phyloP scores from a whole-genome alignment of 2,888 invertebrate genomes.

The Drosophila eohydei region DNA sequence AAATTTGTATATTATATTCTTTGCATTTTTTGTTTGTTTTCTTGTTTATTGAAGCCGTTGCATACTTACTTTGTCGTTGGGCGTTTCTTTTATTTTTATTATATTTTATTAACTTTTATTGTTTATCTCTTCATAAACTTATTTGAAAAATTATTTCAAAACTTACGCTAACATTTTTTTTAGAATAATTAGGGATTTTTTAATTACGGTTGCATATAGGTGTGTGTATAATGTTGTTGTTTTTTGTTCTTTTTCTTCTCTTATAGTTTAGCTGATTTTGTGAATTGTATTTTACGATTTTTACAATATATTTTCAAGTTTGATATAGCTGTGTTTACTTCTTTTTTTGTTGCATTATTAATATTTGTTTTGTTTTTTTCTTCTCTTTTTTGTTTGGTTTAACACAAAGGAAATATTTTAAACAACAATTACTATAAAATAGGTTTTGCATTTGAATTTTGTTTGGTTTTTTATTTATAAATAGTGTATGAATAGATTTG shows the following conservation, averaged over 20 bases:
- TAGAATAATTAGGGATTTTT: conserved; percentile 54
- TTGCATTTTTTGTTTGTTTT: conserved; percentile 12
- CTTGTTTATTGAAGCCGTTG: conserved; percentile 51
- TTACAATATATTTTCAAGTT: conserved; percentile 50
- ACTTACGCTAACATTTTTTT: conserved; percentile 75
- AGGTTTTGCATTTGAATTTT: conserved; percentile 50
- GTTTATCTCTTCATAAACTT: conserved; percentile 47
- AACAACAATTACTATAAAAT: conserved; percentile 57
- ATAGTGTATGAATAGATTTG: conserved; percentile 60
- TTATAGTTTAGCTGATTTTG: conserved; percentile 44
- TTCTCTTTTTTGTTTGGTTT: conserved; percentile 36
- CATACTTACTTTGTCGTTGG: conserved; percentile 74
- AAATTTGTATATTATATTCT: conserved; percentile 7
- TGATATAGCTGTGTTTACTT: conserved; percentile 30
- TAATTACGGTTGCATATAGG: conserved; percentile 41
- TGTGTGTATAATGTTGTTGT: conserved; percentile 50
- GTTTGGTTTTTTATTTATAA: conserved; percentile 55
- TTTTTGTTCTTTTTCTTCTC: conserved; percentile 35
- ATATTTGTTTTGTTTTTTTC: conserved; percentile 30
- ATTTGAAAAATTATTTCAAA: conserved; percentile 66
- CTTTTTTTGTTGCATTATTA: conserved; percentile 30
- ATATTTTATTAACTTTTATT: conserved; percentile 49
- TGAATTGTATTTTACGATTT: conserved; percentile 52
- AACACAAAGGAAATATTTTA: conserved; percentile 58
- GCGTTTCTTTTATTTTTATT: conserved; percentile 46